phyloP scores from a whole-genome alignment of 2,797 vertebrate genomes.

The Pangasius larnaudii region DNA sequence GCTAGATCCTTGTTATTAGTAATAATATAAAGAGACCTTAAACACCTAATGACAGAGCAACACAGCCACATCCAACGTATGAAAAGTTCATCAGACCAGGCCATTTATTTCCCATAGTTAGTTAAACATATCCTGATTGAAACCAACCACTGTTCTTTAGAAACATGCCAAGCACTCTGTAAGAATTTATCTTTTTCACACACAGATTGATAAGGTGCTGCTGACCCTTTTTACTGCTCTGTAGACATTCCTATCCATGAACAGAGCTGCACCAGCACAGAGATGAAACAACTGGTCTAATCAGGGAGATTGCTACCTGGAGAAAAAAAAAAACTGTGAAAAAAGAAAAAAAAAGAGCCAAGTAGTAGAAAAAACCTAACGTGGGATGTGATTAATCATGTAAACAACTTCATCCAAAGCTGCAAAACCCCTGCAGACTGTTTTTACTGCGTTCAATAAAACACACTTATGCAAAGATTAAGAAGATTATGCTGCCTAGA shows the following conservation, averaged over 20 bases:
- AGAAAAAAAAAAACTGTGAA: conserved; percentile 19
- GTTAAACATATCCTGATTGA: neutral
- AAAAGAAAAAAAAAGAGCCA: neutral
- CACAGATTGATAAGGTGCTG: conserved; percentile 46
- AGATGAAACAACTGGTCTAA: conserved; percentile 55
- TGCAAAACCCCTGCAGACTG: neutral
- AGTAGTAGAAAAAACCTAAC: conserved; percentile 39
- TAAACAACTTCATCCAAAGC: conserved; percentile 46
- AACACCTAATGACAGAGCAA: neutral
- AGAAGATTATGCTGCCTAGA: neutral
- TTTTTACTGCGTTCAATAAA: neutral
- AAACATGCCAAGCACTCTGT: neutral
- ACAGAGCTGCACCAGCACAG: conserved; percentile 26
- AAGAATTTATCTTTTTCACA: conserved; percentile 16
- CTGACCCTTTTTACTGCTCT: conserved; percentile 46
- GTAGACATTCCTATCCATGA: conserved; percentile 49
- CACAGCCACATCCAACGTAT: neutral
- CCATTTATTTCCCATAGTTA: neutral
- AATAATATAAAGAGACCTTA: neutral
- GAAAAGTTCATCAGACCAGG: neutral
- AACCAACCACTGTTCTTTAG: neutral
- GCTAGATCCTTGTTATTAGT: neutral
- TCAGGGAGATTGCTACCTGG: conserved; percentile 46
- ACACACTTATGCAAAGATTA: neutral
- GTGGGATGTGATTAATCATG: conserved; percentile 34